Evolutionary conservation across 1,140 invertebrate genomes (phyloP).

Genomic region (Diorhabda elongata): DNA sequence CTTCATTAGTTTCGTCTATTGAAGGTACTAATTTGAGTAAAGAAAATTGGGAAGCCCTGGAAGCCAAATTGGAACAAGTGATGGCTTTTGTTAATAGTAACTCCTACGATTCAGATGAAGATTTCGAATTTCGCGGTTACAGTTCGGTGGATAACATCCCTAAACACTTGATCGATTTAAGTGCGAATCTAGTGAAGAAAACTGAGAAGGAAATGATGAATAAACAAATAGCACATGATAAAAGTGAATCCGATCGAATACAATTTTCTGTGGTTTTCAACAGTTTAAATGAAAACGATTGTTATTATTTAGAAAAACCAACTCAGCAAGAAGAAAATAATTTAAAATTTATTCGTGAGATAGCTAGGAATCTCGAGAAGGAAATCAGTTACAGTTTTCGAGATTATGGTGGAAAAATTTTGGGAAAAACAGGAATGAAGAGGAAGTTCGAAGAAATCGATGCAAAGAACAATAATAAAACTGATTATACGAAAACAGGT

Average conservation of each 20-base stretch:
- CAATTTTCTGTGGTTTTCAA: background rate
- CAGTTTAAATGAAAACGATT: background rate
- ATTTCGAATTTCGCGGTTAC: constrained; percentile 10
- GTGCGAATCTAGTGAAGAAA: background rate
- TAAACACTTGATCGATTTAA: background rate
- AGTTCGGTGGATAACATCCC: background rate
- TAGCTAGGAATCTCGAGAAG: background rate
- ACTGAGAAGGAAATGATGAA: background rate
- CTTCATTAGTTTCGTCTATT: constrained; percentile 4
- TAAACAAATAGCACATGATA: background rate
- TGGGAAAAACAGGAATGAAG: background rate
- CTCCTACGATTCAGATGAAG: constrained; percentile 30
- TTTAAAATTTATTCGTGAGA: background rate
- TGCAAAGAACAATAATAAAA: constrained; percentile 18
- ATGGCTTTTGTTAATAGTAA: constrained; percentile 33
- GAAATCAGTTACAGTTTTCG: background rate
- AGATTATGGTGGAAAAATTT: no score
- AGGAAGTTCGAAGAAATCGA: constrained; percentile 14
- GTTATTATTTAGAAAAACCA: constrained; percentile 11
- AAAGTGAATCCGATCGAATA: no score
- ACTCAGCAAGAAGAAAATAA: background rate
- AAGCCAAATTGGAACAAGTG: constrained; percentile 40
- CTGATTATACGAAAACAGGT: constrained; percentile 3
- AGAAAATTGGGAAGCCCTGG: constrained; percentile 42
- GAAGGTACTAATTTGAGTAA: constrained; percentile 36